Evolutionary conservation across 2,113 vertebrate species (phyloP).

Genomic region (Lepisosteus osseus): DNA sequence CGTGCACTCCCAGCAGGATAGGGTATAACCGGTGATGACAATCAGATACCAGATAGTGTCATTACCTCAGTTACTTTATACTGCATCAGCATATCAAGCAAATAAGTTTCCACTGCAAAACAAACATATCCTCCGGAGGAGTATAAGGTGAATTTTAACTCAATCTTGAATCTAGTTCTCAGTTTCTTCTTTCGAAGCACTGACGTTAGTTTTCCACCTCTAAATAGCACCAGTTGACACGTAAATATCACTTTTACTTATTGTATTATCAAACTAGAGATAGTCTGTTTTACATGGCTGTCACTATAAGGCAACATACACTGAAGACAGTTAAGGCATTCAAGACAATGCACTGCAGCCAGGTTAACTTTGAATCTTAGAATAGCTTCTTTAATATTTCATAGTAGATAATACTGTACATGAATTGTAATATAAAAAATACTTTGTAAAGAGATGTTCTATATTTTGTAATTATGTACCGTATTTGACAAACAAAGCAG

Average conservation of each 20-base stretch:
- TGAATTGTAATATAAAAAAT: conserved; percentile 89
- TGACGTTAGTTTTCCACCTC: neutral
- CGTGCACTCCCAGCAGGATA: neutral
- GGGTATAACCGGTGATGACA: conserved; percentile 74
- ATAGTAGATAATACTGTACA: conserved; percentile 87
- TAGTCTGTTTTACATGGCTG: conserved; percentile 63
- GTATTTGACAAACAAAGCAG: conserved; percentile 85
- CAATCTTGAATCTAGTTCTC: neutral
- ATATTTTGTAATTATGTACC: conserved; percentile 99
- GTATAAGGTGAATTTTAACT: neutral
- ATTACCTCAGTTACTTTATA: conserved; percentile 82
- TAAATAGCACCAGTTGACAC: conserved; percentile 53
- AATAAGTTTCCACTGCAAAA: conserved; percentile 65
- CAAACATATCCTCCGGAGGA: conserved; percentile 52
- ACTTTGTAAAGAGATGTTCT: conserved; percentile 99
- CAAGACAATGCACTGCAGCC: conserved; percentile 85
- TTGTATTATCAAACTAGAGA: conserved; percentile 56
- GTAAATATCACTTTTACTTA: conserved; percentile 55
- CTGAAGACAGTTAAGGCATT: conserved; percentile 80
- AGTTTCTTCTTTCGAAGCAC: conserved; percentile 2
- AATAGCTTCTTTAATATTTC: conserved; percentile 85
- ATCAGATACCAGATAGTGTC: conserved; percentile 72
- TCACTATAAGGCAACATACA: conserved; percentile 73
- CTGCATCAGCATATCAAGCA: conserved; percentile 81
- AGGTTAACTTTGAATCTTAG: conserved; percentile 83